Conservation (phyloP, 2,113 vertebrate genomes). For the Genyomyrus donnyi region DNA sequence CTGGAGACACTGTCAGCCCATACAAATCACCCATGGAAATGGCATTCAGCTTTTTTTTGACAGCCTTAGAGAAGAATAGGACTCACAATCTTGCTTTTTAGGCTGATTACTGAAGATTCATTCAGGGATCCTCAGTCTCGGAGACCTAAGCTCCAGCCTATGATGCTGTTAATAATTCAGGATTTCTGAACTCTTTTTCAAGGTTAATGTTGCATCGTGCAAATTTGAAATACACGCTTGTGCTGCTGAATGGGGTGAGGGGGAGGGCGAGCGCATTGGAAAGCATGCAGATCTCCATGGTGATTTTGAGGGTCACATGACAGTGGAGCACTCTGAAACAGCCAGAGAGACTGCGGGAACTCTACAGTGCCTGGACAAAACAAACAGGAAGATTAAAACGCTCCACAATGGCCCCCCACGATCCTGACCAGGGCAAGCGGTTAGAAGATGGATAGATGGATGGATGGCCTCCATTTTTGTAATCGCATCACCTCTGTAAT, state of each 20-base stretch:
- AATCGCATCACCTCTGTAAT: neutral
- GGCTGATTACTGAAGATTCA: slow-evolving; percentile 61
- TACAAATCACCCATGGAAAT: slow-evolving; percentile 52
- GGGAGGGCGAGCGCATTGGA: slow-evolving; percentile 17
- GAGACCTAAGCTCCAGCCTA: slow-evolving; percentile 63
- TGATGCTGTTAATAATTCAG: slow-evolving; percentile 62
- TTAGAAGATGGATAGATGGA: neutral
- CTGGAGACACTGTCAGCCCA: neutral
- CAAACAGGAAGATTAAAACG: neutral
- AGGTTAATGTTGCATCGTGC: slow-evolving; percentile 57
- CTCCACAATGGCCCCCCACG: neutral
- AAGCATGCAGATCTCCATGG: slow-evolving; percentile 31
- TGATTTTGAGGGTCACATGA: slow-evolving; percentile 18
- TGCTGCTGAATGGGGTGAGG: neutral
- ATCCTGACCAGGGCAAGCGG: neutral
- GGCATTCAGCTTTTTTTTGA: slow-evolving; percentile 56
- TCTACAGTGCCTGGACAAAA: neutral
- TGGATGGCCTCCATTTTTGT: neutral
- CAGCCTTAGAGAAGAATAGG: slow-evolving; percentile 49
- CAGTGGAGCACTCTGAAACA: neutral
- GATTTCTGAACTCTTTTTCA: slow-evolving; percentile 47
- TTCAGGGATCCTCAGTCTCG: slow-evolving; percentile 59
- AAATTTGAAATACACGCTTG: slow-evolving; percentile 58
- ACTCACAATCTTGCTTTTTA: slow-evolving; percentile 60
- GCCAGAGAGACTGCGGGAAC: neutral